Conservation (phyloP, 2,797 vertebrate species). For the Florisuga fusca region DNA sequence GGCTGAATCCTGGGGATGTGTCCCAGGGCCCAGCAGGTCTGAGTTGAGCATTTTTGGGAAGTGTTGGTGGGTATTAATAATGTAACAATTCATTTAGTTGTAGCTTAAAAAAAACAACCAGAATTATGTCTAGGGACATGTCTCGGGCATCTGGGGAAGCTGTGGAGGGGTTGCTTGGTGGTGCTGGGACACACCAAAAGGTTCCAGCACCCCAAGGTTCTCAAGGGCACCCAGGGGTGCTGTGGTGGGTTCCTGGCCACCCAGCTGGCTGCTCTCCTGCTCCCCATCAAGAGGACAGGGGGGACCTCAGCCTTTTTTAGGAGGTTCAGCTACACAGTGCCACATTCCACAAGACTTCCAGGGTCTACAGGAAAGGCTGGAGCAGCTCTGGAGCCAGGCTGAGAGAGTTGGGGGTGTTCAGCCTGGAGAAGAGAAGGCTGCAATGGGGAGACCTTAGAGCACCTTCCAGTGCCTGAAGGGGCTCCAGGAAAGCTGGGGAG, state of each 20-base stretch:
- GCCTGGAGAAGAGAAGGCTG: too few species aligned
- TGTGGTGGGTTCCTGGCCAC: not conserved
- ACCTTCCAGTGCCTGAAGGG: too few species aligned
- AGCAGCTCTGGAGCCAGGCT: too few species aligned
- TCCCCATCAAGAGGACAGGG: not conserved
- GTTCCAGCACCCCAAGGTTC: fast-evolving
- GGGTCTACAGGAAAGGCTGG: too few species aligned
- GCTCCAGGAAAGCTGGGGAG: too few species aligned
- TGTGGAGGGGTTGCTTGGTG: fast-evolving
- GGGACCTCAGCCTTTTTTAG: not conserved
- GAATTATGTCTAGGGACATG: too few species aligned
- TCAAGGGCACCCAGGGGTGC: too few species aligned
- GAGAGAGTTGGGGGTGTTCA: too few species aligned
- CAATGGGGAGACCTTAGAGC: too few species aligned
- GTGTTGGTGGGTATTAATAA: fast-evolving
- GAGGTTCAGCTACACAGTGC: fast-evolving
- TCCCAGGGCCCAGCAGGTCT: not conserved
- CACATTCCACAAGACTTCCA: not conserved
- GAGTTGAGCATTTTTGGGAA: not conserved
- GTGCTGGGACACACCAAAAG: not conserved
- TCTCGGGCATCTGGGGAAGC: fast-evolving
- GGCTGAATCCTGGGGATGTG: fast-evolving
- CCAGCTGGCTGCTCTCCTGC: fast-evolving
- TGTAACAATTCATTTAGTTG: not conserved
- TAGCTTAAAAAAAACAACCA: not conserved